Evolutionary conservation across 92 coral and sea anemone species (phyloP).

Genomic region (Porites cylindrica): DNA sequence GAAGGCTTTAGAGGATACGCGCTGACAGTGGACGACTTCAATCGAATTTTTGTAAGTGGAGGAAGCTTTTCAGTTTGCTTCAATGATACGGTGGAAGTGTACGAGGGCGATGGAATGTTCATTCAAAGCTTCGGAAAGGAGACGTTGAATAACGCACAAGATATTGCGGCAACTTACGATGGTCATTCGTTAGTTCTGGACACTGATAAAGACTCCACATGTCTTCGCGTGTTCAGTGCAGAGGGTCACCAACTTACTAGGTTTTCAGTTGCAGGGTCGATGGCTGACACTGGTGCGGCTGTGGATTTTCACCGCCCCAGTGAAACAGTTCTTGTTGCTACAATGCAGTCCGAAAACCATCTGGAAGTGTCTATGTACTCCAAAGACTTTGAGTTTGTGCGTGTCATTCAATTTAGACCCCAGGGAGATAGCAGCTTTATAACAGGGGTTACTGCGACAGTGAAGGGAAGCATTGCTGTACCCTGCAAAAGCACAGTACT

Average conservation of each 20-base stretch:
- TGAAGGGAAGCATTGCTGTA: slow-evolving; percentile 29
- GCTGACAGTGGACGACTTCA: slow-evolving; percentile 23
- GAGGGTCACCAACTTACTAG: background rate
- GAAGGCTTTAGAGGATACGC: slow-evolving; percentile 21
- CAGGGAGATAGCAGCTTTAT: slow-evolving; percentile 17
- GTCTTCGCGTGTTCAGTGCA: slow-evolving; percentile 8
- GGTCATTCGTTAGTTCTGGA: slow-evolving; percentile 20
- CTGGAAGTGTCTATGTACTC: slow-evolving; percentile 14
- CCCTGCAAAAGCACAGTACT: slow-evolving; percentile 13
- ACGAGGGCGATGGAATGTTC: background rate
- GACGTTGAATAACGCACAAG: slow-evolving; percentile 13
- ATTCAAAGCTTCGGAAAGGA: slow-evolving; percentile 24
- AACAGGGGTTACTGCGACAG: slow-evolving; percentile 29
- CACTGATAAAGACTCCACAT: background rate
- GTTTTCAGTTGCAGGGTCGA: slow-evolving; percentile 4
- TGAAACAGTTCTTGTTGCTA: slow-evolving; percentile 20
- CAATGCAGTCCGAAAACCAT: slow-evolving; percentile 2
- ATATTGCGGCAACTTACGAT: slow-evolving; percentile 15
- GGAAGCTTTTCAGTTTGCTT: background rate
- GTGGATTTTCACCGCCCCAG: slow-evolving; percentile 19
- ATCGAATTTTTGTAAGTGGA: slow-evolving; percentile 4
- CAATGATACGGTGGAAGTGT: slow-evolving; percentile 10
- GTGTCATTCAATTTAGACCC: slow-evolving; percentile 11
- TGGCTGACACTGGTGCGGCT: slow-evolving; percentile 11
- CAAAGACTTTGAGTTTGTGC: background rate